Evolutionary conservation across 2,797 vertebrate species (phyloP).

Genomic region (Natrix natrix): DNA sequence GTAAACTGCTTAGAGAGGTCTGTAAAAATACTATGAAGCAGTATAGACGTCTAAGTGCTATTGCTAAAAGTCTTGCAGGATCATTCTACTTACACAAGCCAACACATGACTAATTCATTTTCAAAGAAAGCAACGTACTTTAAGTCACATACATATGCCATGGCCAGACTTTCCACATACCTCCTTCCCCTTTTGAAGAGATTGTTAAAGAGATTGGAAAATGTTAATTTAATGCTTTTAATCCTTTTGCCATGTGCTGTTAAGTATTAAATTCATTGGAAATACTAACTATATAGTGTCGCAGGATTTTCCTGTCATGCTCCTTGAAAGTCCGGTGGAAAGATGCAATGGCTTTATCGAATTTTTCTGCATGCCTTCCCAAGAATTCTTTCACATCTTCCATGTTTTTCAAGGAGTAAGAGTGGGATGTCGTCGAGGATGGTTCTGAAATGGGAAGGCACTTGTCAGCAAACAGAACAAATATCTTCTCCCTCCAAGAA

Average conservation of each 20-base stretch:
- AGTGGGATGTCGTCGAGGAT: conserved; percentile 61
- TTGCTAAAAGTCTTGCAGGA: neutral
- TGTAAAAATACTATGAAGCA: no score
- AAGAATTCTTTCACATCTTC: conserved; percentile 89
- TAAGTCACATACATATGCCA: neutral
- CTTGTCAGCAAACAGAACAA: conserved; percentile 17
- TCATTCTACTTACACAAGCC: neutral
- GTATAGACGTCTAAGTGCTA: no score
- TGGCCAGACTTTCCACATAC: neutral
- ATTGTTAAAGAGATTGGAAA: neutral
- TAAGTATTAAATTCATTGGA: neutral
- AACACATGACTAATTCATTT: neutral
- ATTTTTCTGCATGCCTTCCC: conserved; percentile 84
- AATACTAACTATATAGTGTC: conserved; percentile 89
- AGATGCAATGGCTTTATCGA: conserved; percentile 83
- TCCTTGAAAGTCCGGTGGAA: conserved; percentile 86
- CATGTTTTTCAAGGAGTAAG: conserved; percentile 84
- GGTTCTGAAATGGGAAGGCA: conserved; percentile 68
- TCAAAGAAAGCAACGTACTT: neutral
- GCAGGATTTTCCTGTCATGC: conserved; percentile 88
- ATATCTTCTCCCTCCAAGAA: neutral
- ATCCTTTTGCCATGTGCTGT: neutral
- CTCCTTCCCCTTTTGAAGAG: neutral
- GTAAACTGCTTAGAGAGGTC: no score
- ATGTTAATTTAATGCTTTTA: neutral